Base-by-base conservation (phyloP, 2,888 invertebrate species). In the Chelonus formosanus region DNA sequence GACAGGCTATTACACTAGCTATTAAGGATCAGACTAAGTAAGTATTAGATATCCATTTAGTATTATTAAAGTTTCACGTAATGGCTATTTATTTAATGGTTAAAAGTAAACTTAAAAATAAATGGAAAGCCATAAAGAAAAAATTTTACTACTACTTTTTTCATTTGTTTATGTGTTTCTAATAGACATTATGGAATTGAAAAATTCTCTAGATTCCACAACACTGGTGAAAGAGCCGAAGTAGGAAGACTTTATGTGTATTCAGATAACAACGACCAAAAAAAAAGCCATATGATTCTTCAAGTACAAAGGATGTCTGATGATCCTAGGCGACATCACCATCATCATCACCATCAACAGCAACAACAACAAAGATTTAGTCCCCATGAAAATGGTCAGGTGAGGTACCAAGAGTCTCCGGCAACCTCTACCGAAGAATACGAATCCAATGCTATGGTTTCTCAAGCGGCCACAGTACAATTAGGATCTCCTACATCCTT, bases 391-490 rank as follows among this genome's bases (percentile, higher is more conserved):
- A 63, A 69, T 48, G 67, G 67, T 4, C 71, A 70, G 34, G 71
- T 61, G 3, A 75, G 74, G 65, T 73, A 71, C 45, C 57, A 72
- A 52, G 58, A 70, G 53, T 63, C 74, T 64, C 60, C 75, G 68
- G 50, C 66, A 5, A 50, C 64, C 0, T 44, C 74, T 0, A 69
- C 72, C 5, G 82, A 81, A 5, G 80, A 80, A 0, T 81, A 80
- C 67, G 80, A 79, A 8, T 32, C 70, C 0, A 74, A 78, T 3
- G 70, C 80, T 8, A 76, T 84, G 65, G 77, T 78, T 3, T 85
- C 74, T 74, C 78, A 87, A 54, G 82, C 85, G 2, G 85, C 85
- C 20, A 68, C 70, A 81, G 72, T 87, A 76, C 74, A 87, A 80
- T 78, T 81, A 0, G 82, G 85, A 1, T 86, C 86, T 65, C 83